These are phyloP conservation scores for Cosmia pyralina DNA, from an alignment of 2,888 invertebrate species.

Conservation along the genomic window DNA sequence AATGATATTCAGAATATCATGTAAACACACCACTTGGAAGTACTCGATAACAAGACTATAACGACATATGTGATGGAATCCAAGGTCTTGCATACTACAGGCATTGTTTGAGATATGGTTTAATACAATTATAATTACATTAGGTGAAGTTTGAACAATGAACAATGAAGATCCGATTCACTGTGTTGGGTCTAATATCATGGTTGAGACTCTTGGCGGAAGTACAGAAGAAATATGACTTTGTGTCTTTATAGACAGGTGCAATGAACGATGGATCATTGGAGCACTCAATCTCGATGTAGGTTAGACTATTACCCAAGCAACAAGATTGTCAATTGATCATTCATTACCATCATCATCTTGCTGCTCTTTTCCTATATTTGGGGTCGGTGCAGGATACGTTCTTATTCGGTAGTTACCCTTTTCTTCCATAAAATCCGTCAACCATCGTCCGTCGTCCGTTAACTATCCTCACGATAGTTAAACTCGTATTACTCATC, in stretches of 20 bases:
- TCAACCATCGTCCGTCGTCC: no score
- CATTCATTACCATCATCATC: background rate
- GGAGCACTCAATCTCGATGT: background rate
- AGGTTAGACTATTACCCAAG: no score
- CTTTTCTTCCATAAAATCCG: no score
- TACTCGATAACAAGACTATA: conserved; percentile 15
- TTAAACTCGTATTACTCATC: background rate
- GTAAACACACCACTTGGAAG: conserved; percentile 16
- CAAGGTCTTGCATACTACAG: conserved; percentile 23
- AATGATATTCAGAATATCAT: conserved; percentile 19
- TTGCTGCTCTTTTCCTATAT: background rate
- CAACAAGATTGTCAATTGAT: background rate
- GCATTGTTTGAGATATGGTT: conserved; percentile 7
- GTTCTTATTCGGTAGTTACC: background rate
- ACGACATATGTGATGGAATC: conserved; percentile 6
- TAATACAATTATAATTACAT: conserved; percentile 21
- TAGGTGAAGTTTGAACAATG: conserved; percentile 6
- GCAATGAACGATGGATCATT: background rate
- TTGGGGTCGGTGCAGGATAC: background rate
- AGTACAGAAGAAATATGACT: background rate
- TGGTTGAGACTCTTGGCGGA: background rate
- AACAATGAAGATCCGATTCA: background rate
- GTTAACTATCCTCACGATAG: no score
- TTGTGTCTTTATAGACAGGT: background rate
- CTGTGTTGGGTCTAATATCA: background rate